A percentile compares a stretch with the other conserved stretches of the same genome.
Evolutionary conservation across 2,888 invertebrate genomes (phyloP).

Genomic region (Acheta domesticus): DNA sequence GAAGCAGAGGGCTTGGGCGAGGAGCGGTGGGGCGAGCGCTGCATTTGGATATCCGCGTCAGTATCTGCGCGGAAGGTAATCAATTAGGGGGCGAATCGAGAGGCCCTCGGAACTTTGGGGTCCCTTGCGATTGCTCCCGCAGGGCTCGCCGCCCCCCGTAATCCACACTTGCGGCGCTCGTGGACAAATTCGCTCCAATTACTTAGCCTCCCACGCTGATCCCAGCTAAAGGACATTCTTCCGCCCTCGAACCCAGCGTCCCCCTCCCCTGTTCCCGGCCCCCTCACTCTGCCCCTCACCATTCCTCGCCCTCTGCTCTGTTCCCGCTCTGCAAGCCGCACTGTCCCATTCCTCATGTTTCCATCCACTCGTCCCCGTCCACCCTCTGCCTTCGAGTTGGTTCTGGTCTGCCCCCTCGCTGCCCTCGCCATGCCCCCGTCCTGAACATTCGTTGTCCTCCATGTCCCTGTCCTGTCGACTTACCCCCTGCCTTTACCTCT

Average conservation of each 20-base stretch:
- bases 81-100: neutral
- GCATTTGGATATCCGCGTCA: neutral
- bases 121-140: neutral
- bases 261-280: neutral
- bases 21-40: neutral
- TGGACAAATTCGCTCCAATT: constrained; percentile 18
- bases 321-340: neutral
- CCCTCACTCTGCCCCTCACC: neutral
- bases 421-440: neutral
- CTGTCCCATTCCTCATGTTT: neutral
- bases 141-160: neutral
- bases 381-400: neutral
- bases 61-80: constrained; percentile 5
- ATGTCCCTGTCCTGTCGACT: neutral
- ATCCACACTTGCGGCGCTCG: neutral
- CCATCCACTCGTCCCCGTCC: neutral
- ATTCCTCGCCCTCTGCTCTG: neutral
- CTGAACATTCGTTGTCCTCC: neutral
- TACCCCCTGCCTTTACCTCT: neutral
- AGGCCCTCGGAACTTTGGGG: neutral
- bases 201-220: neutral
- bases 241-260: neutral
- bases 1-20: neutral
- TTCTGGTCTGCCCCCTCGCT: neutral
- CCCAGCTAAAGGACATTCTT: neutral